Conservation (phyloP, 2,113 vertebrate genomes). For the Thalassarche chlororhynchos region DNA sequence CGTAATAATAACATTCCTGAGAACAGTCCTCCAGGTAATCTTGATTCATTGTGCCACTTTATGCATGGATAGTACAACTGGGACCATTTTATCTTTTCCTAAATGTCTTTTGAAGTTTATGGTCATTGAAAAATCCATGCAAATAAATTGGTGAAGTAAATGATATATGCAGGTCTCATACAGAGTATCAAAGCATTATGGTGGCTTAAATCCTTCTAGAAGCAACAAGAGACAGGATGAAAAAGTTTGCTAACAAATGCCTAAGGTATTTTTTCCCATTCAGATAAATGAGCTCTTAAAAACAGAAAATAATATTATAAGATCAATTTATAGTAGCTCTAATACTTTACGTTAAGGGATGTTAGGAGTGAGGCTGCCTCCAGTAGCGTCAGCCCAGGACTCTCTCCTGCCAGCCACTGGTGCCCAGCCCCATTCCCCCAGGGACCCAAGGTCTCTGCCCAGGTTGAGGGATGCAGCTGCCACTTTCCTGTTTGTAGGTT, state of each 20-base stretch:
- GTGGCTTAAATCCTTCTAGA: neutral
- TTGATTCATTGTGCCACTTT: neutral
- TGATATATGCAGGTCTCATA: neutral
- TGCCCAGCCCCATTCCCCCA: neutral
- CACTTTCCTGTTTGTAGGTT: neutral
- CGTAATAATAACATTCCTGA: neutral
- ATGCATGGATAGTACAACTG: neutral
- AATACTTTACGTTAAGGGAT: neutral
- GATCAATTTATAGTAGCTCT: neutral
- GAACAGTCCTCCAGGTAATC: neutral
- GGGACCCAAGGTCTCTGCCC: neutral
- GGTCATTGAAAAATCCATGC: constrained; percentile 45
- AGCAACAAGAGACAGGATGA: neutral
- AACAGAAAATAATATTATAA: neutral
- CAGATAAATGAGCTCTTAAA: neutral
- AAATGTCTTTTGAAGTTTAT: constrained; percentile 50
- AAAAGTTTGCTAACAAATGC: neutral
- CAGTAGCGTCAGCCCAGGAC: neutral
- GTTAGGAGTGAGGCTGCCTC: neutral
- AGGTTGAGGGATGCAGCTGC: neutral
- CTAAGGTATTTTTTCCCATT: neutral
- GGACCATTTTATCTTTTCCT: constrained; percentile 26
- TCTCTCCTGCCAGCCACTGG: neutral
- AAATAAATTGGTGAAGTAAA: constrained; percentile 9
- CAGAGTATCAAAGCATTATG: neutral